A percentile compares a stretch with the other conserved stretches of the same genome.
Conservation (phyloP, 2,113 vertebrate species). For the Madoqua kirkii region DNA sequence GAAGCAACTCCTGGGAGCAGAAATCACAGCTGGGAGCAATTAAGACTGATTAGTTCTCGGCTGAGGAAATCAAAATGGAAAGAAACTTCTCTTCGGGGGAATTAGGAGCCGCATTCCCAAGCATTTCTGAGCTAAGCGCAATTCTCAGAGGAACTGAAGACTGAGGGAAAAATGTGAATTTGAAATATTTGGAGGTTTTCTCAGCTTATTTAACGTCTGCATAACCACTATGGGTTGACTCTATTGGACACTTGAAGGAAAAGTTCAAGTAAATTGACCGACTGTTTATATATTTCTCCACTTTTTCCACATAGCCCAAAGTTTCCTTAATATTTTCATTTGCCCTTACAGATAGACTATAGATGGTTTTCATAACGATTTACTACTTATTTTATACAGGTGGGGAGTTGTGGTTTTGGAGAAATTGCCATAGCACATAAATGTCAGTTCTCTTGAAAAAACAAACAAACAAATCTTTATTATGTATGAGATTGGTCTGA, state of each 20-base stretch:
- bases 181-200: slow-evolving; percentile 43
- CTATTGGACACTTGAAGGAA: not conserved
- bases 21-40: slow-evolving; percentile 63
- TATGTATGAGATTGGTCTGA: slow-evolving; percentile 1
- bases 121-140: not conserved
- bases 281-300: not conserved
- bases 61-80: slow-evolving; percentile 59
- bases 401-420: not conserved
- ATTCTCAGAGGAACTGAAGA: slow-evolving; percentile 20
- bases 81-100: slow-evolving; percentile 29
- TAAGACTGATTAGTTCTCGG: slow-evolving; percentile 61
- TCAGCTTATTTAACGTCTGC: not conserved
- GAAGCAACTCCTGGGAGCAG: slow-evolving; percentile 39
- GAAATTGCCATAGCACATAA: slow-evolving; percentile 20
- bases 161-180: slow-evolving; percentile 5
- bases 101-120: slow-evolving; percentile 19
- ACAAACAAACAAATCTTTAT: not conserved
- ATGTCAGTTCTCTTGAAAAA: slow-evolving; percentile 13
- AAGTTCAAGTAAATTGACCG: slow-evolving; percentile 27
- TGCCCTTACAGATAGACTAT: not conserved
- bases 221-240: not conserved
- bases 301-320: not conserved
- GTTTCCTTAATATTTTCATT: slow-evolving; percentile 24
- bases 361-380: slow-evolving; percentile 27
- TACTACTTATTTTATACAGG: slow-evolving; percentile 18